Conservation (phyloP, 2,888 invertebrate genomes). For the Melanophora roralis region DNA sequence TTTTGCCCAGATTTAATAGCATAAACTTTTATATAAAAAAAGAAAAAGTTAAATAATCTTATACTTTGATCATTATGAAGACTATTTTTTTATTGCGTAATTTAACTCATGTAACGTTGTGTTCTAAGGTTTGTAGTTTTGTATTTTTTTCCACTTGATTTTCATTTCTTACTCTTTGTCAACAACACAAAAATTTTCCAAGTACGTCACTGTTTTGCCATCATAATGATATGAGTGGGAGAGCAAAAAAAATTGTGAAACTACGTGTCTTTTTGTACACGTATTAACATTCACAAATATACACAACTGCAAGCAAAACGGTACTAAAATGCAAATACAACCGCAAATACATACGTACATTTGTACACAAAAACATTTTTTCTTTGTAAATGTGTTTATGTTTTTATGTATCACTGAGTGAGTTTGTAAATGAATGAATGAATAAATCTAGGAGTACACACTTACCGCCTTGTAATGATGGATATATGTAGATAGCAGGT, state of each 20-base stretch:
- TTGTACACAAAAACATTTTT: background rate
- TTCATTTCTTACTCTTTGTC: background rate
- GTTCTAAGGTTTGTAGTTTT: background rate
- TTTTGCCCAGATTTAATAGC: conserved; percentile 14
- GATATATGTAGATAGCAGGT: conserved; percentile 85
- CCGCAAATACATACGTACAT: background rate
- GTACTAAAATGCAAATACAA: background rate
- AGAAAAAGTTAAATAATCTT: conserved; percentile 13
- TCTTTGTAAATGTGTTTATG: conserved; percentile 46
- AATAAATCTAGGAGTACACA: conserved; percentile 67
- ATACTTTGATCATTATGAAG: conserved; percentile 17
- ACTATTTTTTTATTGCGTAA: background rate
- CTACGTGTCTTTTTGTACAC: conserved; percentile 40
- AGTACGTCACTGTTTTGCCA: conserved; percentile 19
- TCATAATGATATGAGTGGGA: background rate
- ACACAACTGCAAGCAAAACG: conserved; percentile 39
- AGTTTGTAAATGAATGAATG: conserved; percentile 47
- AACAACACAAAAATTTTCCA: background rate
- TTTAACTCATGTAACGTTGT: too few species aligned
- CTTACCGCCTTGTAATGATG: conserved; percentile 86
- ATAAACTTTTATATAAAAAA: conserved; percentile 6
- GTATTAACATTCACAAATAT: conserved; percentile 58
- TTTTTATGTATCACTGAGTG: background rate
- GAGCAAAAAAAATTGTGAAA: conserved; percentile 13
- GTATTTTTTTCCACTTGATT: conserved; percentile 25